phyloP scores from a whole-genome alignment of 1,140 invertebrate species.

The Neomicropteryx cornuta region DNA sequence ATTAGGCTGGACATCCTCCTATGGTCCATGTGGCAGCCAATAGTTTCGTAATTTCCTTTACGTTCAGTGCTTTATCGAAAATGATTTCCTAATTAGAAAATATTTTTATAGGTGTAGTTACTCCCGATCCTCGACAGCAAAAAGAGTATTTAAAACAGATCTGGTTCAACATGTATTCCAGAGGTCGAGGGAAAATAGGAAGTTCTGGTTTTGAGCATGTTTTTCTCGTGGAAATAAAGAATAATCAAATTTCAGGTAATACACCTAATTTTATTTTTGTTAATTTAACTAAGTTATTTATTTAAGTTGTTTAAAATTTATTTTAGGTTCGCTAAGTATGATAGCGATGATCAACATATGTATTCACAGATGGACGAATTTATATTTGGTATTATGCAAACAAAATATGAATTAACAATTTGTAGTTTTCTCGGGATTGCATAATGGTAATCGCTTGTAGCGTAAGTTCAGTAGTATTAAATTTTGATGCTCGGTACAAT shows the following conservation, averaged over 20 bases:
- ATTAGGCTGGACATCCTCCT: neutral
- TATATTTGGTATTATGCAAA: no score
- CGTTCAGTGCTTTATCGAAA: neutral
- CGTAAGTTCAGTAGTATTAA: no score
- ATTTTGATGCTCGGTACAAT: no score
- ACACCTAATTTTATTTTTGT: neutral
- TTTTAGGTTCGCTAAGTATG: no score
- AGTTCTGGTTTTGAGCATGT: constrained; percentile 82
- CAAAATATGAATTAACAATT: no score
- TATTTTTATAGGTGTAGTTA: constrained; percentile 34
- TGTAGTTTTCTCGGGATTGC: no score
- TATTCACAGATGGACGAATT: no score
- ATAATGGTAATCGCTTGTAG: no score
- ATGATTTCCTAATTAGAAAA: neutral
- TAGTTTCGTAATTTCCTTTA: neutral
- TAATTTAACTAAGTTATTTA: neutral
- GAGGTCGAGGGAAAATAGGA: constrained; percentile 61
- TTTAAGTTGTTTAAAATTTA: no score
- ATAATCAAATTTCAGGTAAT: constrained; percentile 52
- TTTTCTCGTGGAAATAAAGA: constrained; percentile 74
- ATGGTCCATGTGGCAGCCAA: neutral
- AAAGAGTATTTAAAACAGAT: constrained; percentile 60
- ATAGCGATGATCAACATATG: no score
- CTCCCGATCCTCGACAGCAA: constrained; percentile 53
- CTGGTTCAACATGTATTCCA: constrained; percentile 74